phyloP scores from a whole-genome alignment of 2,113 vertebrate species.

The Choloepus hoffmanni region DNA sequence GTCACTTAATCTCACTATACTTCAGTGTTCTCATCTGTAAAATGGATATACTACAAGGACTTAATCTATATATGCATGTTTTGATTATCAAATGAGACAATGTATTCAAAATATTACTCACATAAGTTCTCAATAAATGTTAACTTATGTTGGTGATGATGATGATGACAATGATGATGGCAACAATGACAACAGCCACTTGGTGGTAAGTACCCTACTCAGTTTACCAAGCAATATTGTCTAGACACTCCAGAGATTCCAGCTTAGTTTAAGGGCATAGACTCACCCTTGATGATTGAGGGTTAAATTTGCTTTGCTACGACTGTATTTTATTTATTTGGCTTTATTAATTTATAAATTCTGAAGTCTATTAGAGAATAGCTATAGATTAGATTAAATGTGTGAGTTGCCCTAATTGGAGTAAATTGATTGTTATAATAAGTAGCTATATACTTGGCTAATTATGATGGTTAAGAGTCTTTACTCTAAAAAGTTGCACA shows the following conservation, averaged over 20 bases:
- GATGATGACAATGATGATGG: no score
- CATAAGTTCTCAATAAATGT: not conserved
- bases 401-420: not conserved
- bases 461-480: not conserved
- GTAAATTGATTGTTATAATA: conserved; percentile 21
- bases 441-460: conserved; percentile 12
- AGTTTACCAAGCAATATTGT: not conserved
- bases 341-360: not conserved
- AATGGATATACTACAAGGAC: not conserved
- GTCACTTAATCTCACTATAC: not conserved
- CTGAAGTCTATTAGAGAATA: not conserved
- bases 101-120: not conserved
- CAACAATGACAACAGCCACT: not conserved
- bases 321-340: not conserved
- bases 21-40: not conserved
- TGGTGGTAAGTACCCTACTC: not conserved
- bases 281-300: not conserved
- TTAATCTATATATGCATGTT: not conserved
- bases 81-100: not conserved
- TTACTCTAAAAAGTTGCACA: conserved; percentile 21
- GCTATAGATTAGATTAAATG: not conserved
- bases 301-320: not conserved
- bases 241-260: not conserved
- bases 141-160: not conserved
- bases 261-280: not conserved